A percentile compares a stretch with the other conserved stretches of the same genome.
These are phyloP conservation scores for Drosophila bocki DNA, from an alignment of 1,140 invertebrate genomes.

Conservation along the genomic window DNA sequence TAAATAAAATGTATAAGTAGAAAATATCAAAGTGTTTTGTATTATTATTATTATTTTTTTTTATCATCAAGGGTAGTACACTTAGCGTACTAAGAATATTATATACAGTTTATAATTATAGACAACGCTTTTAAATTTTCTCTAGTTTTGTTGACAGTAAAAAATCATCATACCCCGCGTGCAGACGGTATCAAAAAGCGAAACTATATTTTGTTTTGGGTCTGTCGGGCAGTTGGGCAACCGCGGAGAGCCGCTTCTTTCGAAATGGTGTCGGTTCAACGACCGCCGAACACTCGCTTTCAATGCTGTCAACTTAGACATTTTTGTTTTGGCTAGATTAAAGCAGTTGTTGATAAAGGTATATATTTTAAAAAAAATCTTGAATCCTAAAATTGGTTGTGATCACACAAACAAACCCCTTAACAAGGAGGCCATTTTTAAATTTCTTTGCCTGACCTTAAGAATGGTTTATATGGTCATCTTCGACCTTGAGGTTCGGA, in stretches of 20 bases:
- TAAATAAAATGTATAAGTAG: slow-evolving; percentile 11
- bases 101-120: too few relatives aligned
- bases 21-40: background rate
- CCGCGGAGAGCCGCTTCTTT: slow-evolving; percentile 17
- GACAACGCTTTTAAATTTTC: too few relatives aligned
- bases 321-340: background rate
- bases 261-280: slow-evolving; percentile 38
- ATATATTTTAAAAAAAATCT: background rate
- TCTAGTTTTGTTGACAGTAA: background rate
- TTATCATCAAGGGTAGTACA: too few relatives aligned
- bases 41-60: too few relatives aligned
- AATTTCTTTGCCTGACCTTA: background rate
- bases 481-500: background rate
- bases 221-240: slow-evolving; percentile 52
- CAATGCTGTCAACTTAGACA: background rate
- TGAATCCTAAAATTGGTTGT: background rate
- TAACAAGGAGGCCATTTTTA: background rate
- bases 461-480: background rate
- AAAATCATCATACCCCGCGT: slow-evolving; percentile 11
- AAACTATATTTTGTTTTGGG: slow-evolving; percentile 42
- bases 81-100: too few relatives aligned
- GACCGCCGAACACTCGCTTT: slow-evolving; percentile 7
- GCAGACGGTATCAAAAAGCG: slow-evolving; percentile 31
- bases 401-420: background rate
- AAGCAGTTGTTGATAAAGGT: background rate